Evolutionary conservation across 2,797 vertebrate species (phyloP), one percentile per base, ranked within the genome.

Genomic region (Acrossocheilus fasciatus): DNA sequence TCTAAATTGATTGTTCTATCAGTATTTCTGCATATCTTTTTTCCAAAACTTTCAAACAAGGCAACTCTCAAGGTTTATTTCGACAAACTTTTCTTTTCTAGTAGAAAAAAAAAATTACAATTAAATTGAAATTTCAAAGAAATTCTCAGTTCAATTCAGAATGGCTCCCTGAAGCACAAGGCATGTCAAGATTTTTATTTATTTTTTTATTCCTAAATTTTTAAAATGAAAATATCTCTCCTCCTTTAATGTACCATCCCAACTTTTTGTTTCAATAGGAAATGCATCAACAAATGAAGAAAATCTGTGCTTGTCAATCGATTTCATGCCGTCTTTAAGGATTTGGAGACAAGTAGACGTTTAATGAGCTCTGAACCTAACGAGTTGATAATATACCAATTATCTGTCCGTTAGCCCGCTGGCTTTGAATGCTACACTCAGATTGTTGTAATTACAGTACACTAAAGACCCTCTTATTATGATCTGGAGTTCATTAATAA

Each of bases 371-470:
- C 39, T n/a, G 69, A 86, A 54, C 30, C 7, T 74, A 86, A 74
- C 9, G 43, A 66, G 84, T 45, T 73, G 54, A 73, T 86, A 81
- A 86, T 81, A 81, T 50, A 50, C 77, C 84, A 74, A 74, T 86
- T 86, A 81, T 86, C 43, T 86, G 30, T 74, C 43, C 23, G 54
- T 74, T 86, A 52, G 77, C 84, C 77, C 23, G 5, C 54, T 73
- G 84, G 69, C 84, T 73, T 47, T 39, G 39, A 74, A 50, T 81
- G 41, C 30, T 52, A 74, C 43, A 73, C 75, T 69, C 76, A 57
- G 39, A 85, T n/a, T 62, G 41, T 72, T 72, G 66, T 81, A 81
- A 86, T 86, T 74, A 62, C 43, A 26, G 18, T 39, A 39, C 77
- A 52, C n/a, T 39, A 41, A 64, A 74, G 77, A 73, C 43, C 41